Evolutionary conservation across 2,113 vertebrate genomes (phyloP), one percentile per base, ranked within the genome.

Genomic region (Crocuta crocuta): DNA sequence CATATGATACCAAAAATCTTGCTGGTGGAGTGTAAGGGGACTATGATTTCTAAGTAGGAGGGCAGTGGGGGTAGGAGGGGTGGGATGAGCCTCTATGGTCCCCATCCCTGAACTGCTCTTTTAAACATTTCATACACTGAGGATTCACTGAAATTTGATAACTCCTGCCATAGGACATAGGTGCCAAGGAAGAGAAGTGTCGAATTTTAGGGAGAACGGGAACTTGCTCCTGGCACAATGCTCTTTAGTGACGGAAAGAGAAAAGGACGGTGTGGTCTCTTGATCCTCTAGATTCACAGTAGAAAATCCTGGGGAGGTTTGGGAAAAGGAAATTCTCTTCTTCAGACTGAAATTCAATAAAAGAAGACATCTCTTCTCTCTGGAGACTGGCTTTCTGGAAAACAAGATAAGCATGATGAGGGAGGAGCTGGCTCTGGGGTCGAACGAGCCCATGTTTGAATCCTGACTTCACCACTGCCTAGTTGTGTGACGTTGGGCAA

Each of bases 311-410:
- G 21, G 88, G 65, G 58, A 94, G 39, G 31, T 53, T 97, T 80
- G 9, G 26, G 16, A 81, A 89, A 74, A 53, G 74, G 10, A 83
- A 83, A 93, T 92, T 87, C 19, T 95, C 68, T 81, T 97, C 91
- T 93, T 95, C 43, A 81, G 73, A 94, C 4, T 1, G 24, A 94
- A 53, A 23, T 89, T 97, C 93, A 98, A 21, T 98, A 99, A 94
- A 98, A 99, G 95, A 98, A 99, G 89, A 98, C 50, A 97, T 99
- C 92, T 94, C 98, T 98, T 98, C 96, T 98, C 88, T 99, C 98
- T 24, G 98, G 96, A 89, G 98, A 95, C 28, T 98, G 98, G 87
- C 97, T 97, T 95, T 98, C 99, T 99, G 98, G 74, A 99, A 99
- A 97, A 98, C 55, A 99, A 66, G 88, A 98, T 89, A 97, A 97